Percentiles rank a stretch among this genome's conserved stretches.
These are phyloP conservation scores for Callyntrura guangdongensis DNA, from an alignment of 2,888 invertebrate species.

Conservation along the genomic window DNA sequence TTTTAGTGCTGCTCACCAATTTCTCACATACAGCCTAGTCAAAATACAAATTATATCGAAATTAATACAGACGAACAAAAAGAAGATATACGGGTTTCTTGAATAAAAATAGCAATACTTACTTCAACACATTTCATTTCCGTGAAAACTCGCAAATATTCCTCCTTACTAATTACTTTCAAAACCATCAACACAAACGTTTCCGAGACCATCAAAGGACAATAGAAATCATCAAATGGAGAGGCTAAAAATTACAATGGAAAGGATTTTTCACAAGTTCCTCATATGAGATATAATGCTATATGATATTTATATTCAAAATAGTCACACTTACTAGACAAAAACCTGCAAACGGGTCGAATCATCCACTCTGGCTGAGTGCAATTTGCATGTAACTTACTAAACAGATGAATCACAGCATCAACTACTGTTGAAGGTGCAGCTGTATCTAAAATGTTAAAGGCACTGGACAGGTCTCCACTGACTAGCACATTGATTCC, in stretches of 20 bases:
- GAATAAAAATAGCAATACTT: conserved; percentile 11
- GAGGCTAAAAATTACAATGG: conserved; percentile 77
- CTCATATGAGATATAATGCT: no score
- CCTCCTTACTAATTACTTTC: conserved; percentile 92
- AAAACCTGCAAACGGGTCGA: conserved; percentile 91
- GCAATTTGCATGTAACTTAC: conserved; percentile 91
- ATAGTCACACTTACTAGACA: conserved; percentile 86
- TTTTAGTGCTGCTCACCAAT: conserved; percentile 81
- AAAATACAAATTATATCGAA: conserved; percentile 11
- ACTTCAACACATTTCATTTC: conserved; percentile 84
- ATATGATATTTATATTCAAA: no score
- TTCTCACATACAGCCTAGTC: conserved; percentile 84
- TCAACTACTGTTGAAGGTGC: conserved; percentile 92
- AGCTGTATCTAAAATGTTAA: conserved; percentile 82
- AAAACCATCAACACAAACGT: conserved; percentile 94
- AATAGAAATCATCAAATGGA: conserved; percentile 84
- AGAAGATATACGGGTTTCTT: not conserved
- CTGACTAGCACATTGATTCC: conserved; percentile 83
- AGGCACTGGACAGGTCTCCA: conserved; percentile 83
- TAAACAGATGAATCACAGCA: conserved; percentile 94
- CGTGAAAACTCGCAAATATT: conserved; percentile 91
- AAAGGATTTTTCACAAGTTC: not conserved
- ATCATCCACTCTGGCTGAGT: conserved; percentile 92
- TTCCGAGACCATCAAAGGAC: conserved; percentile 89
- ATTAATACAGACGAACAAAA: not conserved